Evolutionary conservation across 2,113 vertebrate genomes (phyloP), one percentile per base, ranked within the genome.

Genomic region (Ictalurus furcatus): DNA sequence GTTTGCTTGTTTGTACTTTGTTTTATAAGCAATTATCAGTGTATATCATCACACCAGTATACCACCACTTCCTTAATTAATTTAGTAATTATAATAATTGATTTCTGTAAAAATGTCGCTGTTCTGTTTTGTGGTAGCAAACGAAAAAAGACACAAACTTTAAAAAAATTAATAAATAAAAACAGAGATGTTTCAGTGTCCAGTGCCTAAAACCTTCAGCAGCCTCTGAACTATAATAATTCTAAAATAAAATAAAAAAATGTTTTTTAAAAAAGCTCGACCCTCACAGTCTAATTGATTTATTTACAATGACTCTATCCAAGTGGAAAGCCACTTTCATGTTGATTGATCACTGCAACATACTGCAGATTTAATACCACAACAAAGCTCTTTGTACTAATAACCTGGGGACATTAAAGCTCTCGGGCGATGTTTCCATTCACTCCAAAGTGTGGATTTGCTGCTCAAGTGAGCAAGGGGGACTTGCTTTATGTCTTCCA

Each of bases 371-470:
- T 97, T 97, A 96, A 96, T 96, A 96, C 95, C 96, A 96, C 96
- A 96, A 97, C 96, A 97, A 97, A 96, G 96, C 96, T 97, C 96
- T 97, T 96, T 96, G 96, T 96, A 95, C 96, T 96, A 96, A 97
- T 97, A 96, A 97, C 96, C 96, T 93, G 90, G 94, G 95, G 95
- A 95, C 96, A 96, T 96, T 96, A 97, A 96, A 96, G 96, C 96
- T 96, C 95, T 93, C 88, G 94, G 96, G 94, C 95, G 95, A 93
- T 93, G 95, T 95, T 96, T 96, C 94, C 95, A 95, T 96, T 95
- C 96, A 95, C 95, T 96, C 97, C 96, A 97, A 96, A 97, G 96
- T 94, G 95, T 97, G 96, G 96, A 97, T 97, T 97, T 97, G 97
- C 96, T 96, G 96, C 96, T 96, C 96, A 97, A 97, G 96, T 96